Evolutionary conservation across 2,797 vertebrate species (phyloP).

Genomic region (Anguilla marmorata): DNA sequence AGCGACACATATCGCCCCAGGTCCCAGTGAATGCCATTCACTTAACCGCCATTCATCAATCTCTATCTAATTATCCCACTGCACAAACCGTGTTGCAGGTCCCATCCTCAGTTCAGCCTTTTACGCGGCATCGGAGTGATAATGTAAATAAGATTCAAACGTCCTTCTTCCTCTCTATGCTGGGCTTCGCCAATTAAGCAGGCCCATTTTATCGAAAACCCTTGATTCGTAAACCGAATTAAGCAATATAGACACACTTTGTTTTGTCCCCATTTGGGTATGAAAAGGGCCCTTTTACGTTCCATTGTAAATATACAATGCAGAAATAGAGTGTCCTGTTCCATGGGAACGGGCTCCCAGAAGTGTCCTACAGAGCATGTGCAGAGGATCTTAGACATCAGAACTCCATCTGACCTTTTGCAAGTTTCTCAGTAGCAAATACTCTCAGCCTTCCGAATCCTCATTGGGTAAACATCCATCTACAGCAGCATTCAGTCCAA

Average conservation of each 20-base stretch:
- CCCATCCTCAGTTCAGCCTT: neutral
- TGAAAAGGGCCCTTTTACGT: neutral
- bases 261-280: neutral
- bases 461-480: constrained; percentile 63
- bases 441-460: constrained; percentile 55
- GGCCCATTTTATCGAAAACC: neutral
- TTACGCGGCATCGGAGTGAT: neutral
- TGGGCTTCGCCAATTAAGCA: no score
- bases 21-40: constrained; percentile 10
- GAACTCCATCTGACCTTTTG: constrained; percentile 77
- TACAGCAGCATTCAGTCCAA: constrained; percentile 74
- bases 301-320: neutral
- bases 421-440: constrained; percentile 41
- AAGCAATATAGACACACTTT: neutral
- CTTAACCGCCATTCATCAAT: constrained; percentile 18
- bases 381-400: constrained; percentile 59
- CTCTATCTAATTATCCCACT: constrained; percentile 26
- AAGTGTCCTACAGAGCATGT: neutral
- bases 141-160: neutral
- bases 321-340: neutral
- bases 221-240: neutral
- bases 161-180: neutral
- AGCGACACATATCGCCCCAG: constrained; percentile 14
- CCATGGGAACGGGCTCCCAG: neutral
- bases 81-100: neutral